Base-by-base conservation (phyloP, 2,888 invertebrate species). In the Protonemura montana region DNA sequence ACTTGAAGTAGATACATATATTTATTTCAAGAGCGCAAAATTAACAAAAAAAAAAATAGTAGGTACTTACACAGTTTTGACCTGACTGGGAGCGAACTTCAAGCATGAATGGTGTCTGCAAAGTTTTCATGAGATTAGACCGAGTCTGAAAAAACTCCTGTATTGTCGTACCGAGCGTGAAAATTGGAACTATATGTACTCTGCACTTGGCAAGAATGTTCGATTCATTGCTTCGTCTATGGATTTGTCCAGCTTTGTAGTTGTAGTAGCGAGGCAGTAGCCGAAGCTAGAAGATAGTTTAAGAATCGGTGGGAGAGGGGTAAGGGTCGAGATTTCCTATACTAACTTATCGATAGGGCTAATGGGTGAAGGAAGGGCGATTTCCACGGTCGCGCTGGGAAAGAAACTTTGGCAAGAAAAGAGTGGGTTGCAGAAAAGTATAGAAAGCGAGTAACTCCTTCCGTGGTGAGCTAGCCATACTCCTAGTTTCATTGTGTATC, bases 341-440 rank as follows among this genome's bases (percentile, higher is more conserved):
- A 59, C 16, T 59, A 59, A 59, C 59, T 59, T 59, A 59, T 59
- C 3, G 59, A 59, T 59, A 21, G 59, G 21, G 59, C 59, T 59
- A 59, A 59, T 59, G 59, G 59, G 59, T 2, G 59, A 59, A 13
- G 59, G 59, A 7, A 21, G 16, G 59, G 21, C 13, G 21, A 59
- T 21, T 10, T 59, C 59, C 13, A 7, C 21, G 59, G 13, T 59
- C 16, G 16, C 59, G 59, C 59, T 59, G 2, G 13, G 59, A 3
- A 59, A 59, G 59, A 2, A 59, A 59, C 16, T 59, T 59, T 21
- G 6, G 21, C 59, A 59, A 59, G 59, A 59, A 59, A 59, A 16
- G 59, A 59, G 59, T 59, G 6, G 59, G 59, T 59, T 59, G 59
- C 59, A 59, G 59, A 59, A 59, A 59, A 59, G 59, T 59, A 59